A percentile compares a stretch with the other conserved stretches of the same genome.
phyloP scores from a whole-genome alignment of 92 coral and sea anemone species.

The Micromussa lordhowensis region DNA sequence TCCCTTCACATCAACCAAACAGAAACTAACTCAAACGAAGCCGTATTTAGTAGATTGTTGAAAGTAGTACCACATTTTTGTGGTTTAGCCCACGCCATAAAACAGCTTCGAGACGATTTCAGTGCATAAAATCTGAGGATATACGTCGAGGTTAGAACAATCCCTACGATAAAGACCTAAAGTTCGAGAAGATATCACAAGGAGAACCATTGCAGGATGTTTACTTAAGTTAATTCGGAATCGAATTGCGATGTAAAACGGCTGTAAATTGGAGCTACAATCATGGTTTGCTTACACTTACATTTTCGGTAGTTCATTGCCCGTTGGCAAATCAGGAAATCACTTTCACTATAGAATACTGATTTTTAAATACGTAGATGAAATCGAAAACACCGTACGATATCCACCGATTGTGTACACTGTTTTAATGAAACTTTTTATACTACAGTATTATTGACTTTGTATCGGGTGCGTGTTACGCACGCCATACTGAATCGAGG shows the following conservation, averaged over 20 bases:
- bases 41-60: not conserved
- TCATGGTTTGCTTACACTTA: not conserved
- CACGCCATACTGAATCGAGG: too few species aligned
- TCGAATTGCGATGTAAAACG: not conserved
- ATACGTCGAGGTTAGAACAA: not conserved
- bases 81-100: too few species aligned
- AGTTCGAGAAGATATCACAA: not conserved
- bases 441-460: too few species aligned
- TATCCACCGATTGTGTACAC: too few species aligned
- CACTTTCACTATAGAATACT: not conserved
- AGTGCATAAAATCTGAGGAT: too few species aligned
- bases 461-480: too few species aligned
- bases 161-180: too few species aligned
- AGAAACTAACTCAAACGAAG: too few species aligned
- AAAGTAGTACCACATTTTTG: not conserved
- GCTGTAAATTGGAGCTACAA: not conserved
- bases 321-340: not conserved
- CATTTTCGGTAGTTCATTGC: not conserved
- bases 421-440: too few species aligned
- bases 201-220: not conserved
- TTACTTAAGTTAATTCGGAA: not conserved
- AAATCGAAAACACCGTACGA: not conserved
- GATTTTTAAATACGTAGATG: too few species aligned
- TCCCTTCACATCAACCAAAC: not conserved
- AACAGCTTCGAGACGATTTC: too few species aligned